A percentile compares a stretch with the other conserved stretches of the same genome.
Evolutionary conservation across 2,113 vertebrate species (phyloP).

Genomic region (Cheirogaleus medius): DNA sequence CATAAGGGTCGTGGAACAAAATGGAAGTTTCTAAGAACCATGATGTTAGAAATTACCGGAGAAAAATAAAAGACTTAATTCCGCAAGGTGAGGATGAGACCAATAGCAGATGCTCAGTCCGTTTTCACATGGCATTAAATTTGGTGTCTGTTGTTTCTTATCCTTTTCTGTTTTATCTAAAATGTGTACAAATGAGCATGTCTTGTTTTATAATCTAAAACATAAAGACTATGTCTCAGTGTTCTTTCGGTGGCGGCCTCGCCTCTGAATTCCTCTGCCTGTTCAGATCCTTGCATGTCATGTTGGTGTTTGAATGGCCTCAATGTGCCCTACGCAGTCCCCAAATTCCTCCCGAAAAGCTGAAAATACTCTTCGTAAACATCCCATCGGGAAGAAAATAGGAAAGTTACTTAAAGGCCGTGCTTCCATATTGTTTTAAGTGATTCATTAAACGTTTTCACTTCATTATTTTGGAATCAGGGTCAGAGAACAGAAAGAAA

Average conservation of each 20-base stretch:
- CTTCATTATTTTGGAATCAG: conserved; percentile 31
- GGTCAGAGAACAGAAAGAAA: background rate
- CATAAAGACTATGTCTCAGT: background rate
- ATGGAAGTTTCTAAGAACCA: background rate
- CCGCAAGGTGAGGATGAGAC: background rate
- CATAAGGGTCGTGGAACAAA: background rate
- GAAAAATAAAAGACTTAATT: background rate
- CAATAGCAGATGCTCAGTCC: background rate
- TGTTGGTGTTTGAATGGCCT: background rate
- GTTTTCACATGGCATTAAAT: background rate
- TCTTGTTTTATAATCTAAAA: background rate
- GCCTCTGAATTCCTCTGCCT: background rate
- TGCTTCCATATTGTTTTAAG: conserved; percentile 31
- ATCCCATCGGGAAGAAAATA: background rate
- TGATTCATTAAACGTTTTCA: background rate
- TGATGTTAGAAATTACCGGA: background rate
- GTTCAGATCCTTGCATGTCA: background rate
- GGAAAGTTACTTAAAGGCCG: conserved; percentile 19
- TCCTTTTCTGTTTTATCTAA: background rate
- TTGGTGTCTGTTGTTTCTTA: background rate
- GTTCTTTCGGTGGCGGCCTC: background rate
- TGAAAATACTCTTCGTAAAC: conserved; percentile 42
- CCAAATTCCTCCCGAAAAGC: conserved; percentile 3
- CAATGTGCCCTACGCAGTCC: conserved; percentile 4
- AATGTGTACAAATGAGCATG: background rate